Evolutionary conservation across 2,113 vertebrate genomes (phyloP).

Genomic region (Chunga burmeisteri): DNA sequence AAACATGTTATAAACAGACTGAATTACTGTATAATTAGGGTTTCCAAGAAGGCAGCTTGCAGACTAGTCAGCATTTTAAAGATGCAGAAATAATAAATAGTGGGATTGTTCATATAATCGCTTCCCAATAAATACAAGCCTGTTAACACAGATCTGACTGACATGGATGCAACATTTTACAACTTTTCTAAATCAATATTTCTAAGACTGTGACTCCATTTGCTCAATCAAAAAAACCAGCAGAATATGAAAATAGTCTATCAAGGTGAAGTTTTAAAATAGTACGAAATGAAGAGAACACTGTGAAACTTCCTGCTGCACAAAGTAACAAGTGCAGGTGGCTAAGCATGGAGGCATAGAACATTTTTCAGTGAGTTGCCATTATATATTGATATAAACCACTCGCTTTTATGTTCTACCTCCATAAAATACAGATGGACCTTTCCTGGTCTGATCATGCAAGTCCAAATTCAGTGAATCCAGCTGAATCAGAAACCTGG

Average conservation of each 20-base stretch:
- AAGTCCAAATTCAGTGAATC: not conserved
- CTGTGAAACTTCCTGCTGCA: not conserved
- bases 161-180: not conserved
- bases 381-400: not conserved
- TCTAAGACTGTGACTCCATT: not conserved
- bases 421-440: not conserved
- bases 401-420: not conserved
- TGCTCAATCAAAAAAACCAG: not conserved
- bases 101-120: not conserved
- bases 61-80: conserved; percentile 48
- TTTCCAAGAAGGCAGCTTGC: conserved; percentile 38
- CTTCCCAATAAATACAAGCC: conserved; percentile 18
- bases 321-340: not conserved
- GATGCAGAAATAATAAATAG: conserved; percentile 55
- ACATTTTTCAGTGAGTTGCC: not conserved
- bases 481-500: not conserved
- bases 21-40: conserved; percentile 36
- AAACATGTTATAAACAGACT: conserved; percentile 48
- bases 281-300: not conserved
- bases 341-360: not conserved
- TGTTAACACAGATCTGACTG: not conserved
- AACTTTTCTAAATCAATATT: not conserved
- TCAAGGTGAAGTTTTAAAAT: not conserved
- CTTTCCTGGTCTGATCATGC: not conserved
- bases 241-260: not conserved